Base-by-base conservation (phyloP, 2,113 vertebrate species). In the Elephantulus edwardii region DNA sequence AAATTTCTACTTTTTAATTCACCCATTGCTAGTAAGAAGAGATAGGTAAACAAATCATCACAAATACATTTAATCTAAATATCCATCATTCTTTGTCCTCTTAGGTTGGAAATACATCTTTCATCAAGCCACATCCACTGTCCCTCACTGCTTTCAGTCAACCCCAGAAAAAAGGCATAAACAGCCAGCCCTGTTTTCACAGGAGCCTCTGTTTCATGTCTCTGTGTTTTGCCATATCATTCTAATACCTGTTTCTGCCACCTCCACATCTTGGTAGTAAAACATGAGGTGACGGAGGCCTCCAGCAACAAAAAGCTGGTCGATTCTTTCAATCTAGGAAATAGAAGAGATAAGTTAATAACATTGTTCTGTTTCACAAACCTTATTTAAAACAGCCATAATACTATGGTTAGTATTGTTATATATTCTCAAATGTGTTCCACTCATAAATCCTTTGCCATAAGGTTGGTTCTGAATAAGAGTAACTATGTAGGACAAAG, bases 281-380 rank as follows among this genome's bases (percentile, higher is more conserved):
- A 99, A 99, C 93, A 99, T 98, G 74, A 99, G 96, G 85, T 99
- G 98, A 58, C 95, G 96, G 75, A 98, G 97, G 52, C 99, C 98
- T 30, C 98, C 97, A 33, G 88, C 91, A 16, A 95, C 96, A 96
- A 99, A 98, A 95, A 99, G 98, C 76, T 98, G 97, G 96, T 99
- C 98, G 35, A 99, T 98, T n/a, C 97, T 97, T 26, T 99, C 98
- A 97, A 99, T 98, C 99, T 99, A 95, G 89, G 72, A 54, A 60
- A 92, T 92, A 93, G 78, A 66, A 89, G 82, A 81, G 40, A 35
- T 40, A 95, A 79, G 22, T 50, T 46, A 48, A 78, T 10, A 14
- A 62, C 62, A 84, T 70, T 50, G 19, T 71, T 76, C 81, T 60
- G 28, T 64, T 60, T 92, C 46, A 88, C 75, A 90, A 94, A 52